These are phyloP conservation scores for Rhyacichthys aspro DNA, from an alignment of 2,797 vertebrate species.

Conservation along the genomic window DNA sequence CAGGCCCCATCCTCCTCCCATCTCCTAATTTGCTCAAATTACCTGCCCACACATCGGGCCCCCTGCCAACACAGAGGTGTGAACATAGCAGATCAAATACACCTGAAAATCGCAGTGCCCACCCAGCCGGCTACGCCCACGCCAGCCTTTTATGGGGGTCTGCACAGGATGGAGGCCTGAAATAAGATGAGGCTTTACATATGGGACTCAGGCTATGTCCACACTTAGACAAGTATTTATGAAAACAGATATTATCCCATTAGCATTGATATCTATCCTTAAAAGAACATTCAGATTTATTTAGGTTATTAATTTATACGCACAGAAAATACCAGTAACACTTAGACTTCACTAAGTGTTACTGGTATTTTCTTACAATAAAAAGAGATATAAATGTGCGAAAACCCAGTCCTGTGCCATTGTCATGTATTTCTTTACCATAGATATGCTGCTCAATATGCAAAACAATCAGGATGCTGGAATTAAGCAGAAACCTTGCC, in stretches of 20 bases:
- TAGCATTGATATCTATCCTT: neutral
- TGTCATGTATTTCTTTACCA: too few species aligned
- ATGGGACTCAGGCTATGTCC: neutral
- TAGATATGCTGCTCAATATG: too few species aligned
- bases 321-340: too few species aligned
- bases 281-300: too few species aligned
- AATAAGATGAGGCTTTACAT: slow-evolving; percentile 16
- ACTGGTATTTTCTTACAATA: too few species aligned
- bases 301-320: too few species aligned
- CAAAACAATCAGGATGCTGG: too few species aligned
- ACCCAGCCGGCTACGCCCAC: slow-evolving; percentile 66
- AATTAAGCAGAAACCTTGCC: too few species aligned
- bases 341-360: too few species aligned
- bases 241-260: neutral
- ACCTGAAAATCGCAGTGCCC: slow-evolving; percentile 76
- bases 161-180: slow-evolving; percentile 17
- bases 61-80: slow-evolving; percentile 68
- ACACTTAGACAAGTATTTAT: too few species aligned
- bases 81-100: slow-evolving; percentile 78
- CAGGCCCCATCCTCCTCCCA: slow-evolving; percentile 50
- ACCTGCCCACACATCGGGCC: slow-evolving; percentile 69
- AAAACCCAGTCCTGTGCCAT: slow-evolving; percentile 1
- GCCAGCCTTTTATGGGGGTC: slow-evolving; percentile 54
- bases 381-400: neutral
- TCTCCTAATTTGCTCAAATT: slow-evolving; percentile 83